Evolutionary conservation across 2,113 vertebrate genomes (phyloP).

Genomic region (Nymphicus hollandicus): DNA sequence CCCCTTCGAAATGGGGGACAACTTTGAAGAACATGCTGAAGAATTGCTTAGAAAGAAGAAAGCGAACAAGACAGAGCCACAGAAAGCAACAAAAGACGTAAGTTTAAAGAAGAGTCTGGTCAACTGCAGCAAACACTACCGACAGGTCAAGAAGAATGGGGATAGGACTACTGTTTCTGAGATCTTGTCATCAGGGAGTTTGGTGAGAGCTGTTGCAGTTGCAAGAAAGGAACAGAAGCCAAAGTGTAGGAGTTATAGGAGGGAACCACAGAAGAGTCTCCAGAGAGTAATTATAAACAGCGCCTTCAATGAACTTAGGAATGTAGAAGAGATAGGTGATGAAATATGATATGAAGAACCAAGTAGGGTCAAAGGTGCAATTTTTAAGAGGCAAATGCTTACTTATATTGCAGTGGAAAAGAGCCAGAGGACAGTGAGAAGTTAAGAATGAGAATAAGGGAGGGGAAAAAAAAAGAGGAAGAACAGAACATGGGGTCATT

Average conservation of each 20-base stretch:
- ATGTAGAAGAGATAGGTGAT: slow-evolving; percentile 39
- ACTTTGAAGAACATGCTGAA: not conserved
- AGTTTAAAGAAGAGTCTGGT: not conserved
- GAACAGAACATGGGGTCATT: slow-evolving; percentile 3
- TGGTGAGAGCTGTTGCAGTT: slow-evolving; percentile 45
- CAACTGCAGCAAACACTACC: slow-evolving; percentile 1
- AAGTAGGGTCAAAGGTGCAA: slow-evolving; percentile 23
- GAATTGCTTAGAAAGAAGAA: not conserved
- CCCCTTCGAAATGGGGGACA: not conserved
- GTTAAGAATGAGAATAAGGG: slow-evolving; percentile 37
- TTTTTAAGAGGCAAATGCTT: slow-evolving; percentile 45
- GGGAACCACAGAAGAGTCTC: slow-evolving; percentile 38
- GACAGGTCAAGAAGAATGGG: slow-evolving; percentile 46
- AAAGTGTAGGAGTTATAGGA: slow-evolving; percentile 45
- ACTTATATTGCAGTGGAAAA: slow-evolving; percentile 38
- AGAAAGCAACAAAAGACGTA: not conserved
- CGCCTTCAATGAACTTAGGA: slow-evolving; percentile 44
- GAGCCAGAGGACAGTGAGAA: slow-evolving; percentile 14
- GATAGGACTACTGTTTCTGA: slow-evolving; percentile 56
- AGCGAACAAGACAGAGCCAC: not conserved
- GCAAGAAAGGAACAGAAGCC: slow-evolving; percentile 49
- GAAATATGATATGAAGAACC: slow-evolving; percentile 45
- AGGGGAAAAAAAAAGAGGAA: not conserved
- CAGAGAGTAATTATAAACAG: slow-evolving; percentile 54
- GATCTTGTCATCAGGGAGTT: slow-evolving; percentile 50